Base-by-base conservation (phyloP, 2,113 vertebrate genomes). In the Leptocoma aspasia region DNA sequence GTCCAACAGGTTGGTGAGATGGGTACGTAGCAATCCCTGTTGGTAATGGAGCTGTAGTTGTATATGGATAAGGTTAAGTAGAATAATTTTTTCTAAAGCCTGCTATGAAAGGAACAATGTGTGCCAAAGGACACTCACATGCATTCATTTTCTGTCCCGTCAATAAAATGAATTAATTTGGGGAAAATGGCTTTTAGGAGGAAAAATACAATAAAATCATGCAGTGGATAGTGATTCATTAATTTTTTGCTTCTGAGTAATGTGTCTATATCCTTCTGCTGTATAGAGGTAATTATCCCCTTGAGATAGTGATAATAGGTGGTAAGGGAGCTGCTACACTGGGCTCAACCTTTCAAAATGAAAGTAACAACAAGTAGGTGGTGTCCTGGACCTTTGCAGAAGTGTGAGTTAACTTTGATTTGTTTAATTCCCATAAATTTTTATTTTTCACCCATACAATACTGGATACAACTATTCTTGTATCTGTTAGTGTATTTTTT, bases 141-240 rank as follows among this genome's bases (percentile, higher is more conserved):
- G 0, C 1, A 13, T 78, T 89, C 9, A 4, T 84, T 92, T 92
- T 79, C 56, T 4, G 2, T 52, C 42, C 0, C 1, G 7, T 82
- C 56, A 56, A 24, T 60, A 28, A 85, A 89, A 84, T 68, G 17
- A 92, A 66, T 89, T 89, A 50, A 77, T 85, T 75, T n/a, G 9
- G 37, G 31, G 4, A 45, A 92, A 83, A 91, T 23, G 7, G 31
- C 10, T 82, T 87, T 82, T 76, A 60, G 61, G 23, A 79, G 73
- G 56, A 77, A 90, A 94, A 90, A 42, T 47, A 42, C 9, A 44
- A 65, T 82, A 73, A 93, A 88, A 77, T 81, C 15, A 33, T 61
- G 22, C 57, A 60, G 7, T 30, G 41, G 24, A 18, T 54, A 56
- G 39, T 60, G 41, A 37, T 31, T 95, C 35, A 50, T 90, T 82